phyloP scores from a whole-genome alignment of 2,113 vertebrate genomes.

The Dipodomys ordii region DNA sequence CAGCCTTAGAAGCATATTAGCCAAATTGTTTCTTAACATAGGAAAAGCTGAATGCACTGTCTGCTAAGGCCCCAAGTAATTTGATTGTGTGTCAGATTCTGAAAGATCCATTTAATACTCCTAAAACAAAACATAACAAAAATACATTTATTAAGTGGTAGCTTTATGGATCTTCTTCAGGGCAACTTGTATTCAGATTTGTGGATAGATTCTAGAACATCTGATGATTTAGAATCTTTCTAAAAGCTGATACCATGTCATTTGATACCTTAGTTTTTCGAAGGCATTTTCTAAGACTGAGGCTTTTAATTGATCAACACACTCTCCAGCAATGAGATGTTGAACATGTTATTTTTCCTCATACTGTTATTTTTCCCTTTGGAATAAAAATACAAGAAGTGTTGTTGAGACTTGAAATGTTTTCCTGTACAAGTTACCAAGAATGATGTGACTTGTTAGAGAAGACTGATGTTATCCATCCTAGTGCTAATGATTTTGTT shows the following conservation, averaged over 20 bases:
- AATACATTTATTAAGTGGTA: not conserved
- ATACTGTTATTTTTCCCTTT: not conserved
- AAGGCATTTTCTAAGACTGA: not conserved
- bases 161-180: not conserved
- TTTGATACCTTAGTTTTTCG: not conserved
- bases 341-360: not conserved
- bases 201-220: not conserved
- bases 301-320: not conserved
- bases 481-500: not conserved
- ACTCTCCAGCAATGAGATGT: not conserved
- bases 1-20: not conserved
- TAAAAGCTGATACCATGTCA: not conserved
- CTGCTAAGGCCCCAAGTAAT: not conserved
- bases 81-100: not conserved
- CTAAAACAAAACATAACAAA: not conserved
- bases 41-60: not conserved
- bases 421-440: not conserved
- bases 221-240: not conserved
- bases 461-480: not conserved
- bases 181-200: conserved; percentile 22
- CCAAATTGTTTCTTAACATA: not conserved
- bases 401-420: not conserved
- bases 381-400: not conserved
- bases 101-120: not conserved
- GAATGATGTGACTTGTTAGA: not conserved